Evolutionary conservation across 2,888 invertebrate species (phyloP), one percentile per base, ranked within the genome.

Genomic region (Drosophila colorata): DNA sequence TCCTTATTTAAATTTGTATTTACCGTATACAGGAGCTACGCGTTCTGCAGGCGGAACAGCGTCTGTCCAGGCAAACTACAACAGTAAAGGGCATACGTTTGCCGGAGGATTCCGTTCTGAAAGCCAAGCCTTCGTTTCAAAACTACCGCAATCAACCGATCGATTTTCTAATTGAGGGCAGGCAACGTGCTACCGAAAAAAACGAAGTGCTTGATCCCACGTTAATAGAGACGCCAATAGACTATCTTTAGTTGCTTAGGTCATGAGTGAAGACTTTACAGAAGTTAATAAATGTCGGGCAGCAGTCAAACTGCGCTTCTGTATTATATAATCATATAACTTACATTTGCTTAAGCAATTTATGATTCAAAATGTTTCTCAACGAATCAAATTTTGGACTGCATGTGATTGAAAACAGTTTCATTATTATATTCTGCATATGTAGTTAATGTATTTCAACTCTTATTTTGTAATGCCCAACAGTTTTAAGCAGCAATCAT

Each of bases 11-110:
- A 46, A 38, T 40, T 0, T 3, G 25, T 14, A 31, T 20, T 0
- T 6, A 13, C 16, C 52, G 9, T 20, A 43, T 51, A 14, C 41
- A 92, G 92, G 75, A 88, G 46, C 52, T 91, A 1, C 91, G 91
- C 55, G 79, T 90, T 49, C 79, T 89, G 61, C 92, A 91, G 63
- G 91, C 91, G 1, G 83, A 87, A 5, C 85, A 91, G 20, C 89
- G 92, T 2, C 61, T 92, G 35, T 77, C 87, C 76, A 16, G 80
- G 58, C 79, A 20, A 56, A 5, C 69, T 71, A 58, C 52, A 59
- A 16, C 66, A 70, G 57, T 60, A 40, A 51, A 64, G 74, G 7
- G 41, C 61, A 41, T 75, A 0, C 28, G 43, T 5, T 18, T 91
- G 20, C 90, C 91, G 0, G 67, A 69, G 0, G 85, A 79, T 4